Conservation (phyloP, 2,888 invertebrate genomes). For the Crepidodera aurea region DNA sequence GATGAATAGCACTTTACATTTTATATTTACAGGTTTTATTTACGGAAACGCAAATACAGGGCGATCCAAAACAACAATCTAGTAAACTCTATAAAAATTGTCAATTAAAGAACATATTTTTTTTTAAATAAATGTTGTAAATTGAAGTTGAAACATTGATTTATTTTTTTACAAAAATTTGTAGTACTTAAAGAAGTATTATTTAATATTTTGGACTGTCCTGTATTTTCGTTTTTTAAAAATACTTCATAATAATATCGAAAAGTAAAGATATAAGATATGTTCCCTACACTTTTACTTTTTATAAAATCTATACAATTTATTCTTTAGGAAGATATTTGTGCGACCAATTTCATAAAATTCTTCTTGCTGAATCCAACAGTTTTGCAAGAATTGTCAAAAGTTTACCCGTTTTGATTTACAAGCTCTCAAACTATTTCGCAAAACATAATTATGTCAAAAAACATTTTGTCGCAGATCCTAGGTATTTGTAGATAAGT, state of each 20-base stretch:
- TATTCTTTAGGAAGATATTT: slow-evolving; percentile 21
- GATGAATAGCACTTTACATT: slow-evolving; percentile 7
- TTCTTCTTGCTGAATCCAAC: slow-evolving; percentile 31
- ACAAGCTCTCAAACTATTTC: background rate
- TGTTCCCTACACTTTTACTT: slow-evolving; percentile 21
- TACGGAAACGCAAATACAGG: background rate
- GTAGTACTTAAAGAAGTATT: background rate
- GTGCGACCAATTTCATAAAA: slow-evolving; percentile 30
- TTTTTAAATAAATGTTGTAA: too few species aligned
- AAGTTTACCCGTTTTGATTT: slow-evolving; percentile 11
- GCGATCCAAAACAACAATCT: background rate
- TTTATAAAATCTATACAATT: slow-evolving; percentile 26
- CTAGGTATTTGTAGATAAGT: background rate
- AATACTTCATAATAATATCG: background rate
- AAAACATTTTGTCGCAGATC: too few species aligned
- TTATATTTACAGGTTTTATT: background rate
- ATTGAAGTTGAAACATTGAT: too few species aligned
- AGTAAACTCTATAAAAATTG: too few species aligned
- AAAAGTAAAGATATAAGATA: slow-evolving; percentile 23
- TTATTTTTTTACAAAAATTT: too few species aligned
- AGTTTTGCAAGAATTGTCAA: slow-evolving; percentile 33
- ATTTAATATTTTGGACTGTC: background rate
- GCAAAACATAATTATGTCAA: too few species aligned
- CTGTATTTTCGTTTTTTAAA: background rate
- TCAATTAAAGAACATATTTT: too few species aligned